Percentiles rank a stretch among this genome's conserved stretches.
These are phyloP conservation scores for Acronicta alni DNA, from an alignment of 2,888 invertebrate genomes.

Conservation along the genomic window DNA sequence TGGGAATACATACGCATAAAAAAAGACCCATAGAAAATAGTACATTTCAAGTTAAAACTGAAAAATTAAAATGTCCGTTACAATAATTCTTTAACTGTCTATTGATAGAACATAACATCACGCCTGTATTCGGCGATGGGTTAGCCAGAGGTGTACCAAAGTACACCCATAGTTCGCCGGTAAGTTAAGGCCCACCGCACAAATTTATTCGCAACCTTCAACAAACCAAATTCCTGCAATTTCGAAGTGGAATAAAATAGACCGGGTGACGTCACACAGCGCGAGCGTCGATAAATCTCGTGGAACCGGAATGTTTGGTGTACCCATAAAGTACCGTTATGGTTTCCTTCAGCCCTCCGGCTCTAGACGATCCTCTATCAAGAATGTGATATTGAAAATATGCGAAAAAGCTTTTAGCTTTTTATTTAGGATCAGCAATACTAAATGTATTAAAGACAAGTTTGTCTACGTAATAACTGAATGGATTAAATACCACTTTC, in stretches of 20 bases:
- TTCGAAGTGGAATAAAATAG: constrained; percentile 39
- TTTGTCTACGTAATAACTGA: neutral
- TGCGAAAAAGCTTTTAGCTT: neutral
- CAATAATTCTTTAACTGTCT: too few species aligned
- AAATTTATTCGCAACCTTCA: neutral
- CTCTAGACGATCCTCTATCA: constrained; percentile 15
- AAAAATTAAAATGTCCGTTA: too few species aligned
- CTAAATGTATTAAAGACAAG: neutral
- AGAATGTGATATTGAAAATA: constrained; percentile 16
- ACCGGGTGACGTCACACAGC: constrained; percentile 20
- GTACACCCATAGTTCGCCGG: too few species aligned
- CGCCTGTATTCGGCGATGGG: too few species aligned
- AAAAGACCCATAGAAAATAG: too few species aligned
- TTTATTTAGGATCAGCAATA: neutral
- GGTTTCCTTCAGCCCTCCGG: constrained; percentile 45
- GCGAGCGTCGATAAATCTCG: constrained; percentile 61
- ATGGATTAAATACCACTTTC: too few species aligned
- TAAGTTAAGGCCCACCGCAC: too few species aligned
- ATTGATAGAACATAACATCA: too few species aligned
- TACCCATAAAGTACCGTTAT: constrained; percentile 64
- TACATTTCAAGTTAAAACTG: too few species aligned
- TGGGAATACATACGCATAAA: too few species aligned
- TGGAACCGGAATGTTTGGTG: constrained; percentile 58
- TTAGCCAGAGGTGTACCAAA: too few species aligned
- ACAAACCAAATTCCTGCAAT: constrained; percentile 25